Evolutionary conservation across 2,888 invertebrate genomes (phyloP), one percentile per base, ranked within the genome.

Genomic region (Bruchidius siliquastri): DNA sequence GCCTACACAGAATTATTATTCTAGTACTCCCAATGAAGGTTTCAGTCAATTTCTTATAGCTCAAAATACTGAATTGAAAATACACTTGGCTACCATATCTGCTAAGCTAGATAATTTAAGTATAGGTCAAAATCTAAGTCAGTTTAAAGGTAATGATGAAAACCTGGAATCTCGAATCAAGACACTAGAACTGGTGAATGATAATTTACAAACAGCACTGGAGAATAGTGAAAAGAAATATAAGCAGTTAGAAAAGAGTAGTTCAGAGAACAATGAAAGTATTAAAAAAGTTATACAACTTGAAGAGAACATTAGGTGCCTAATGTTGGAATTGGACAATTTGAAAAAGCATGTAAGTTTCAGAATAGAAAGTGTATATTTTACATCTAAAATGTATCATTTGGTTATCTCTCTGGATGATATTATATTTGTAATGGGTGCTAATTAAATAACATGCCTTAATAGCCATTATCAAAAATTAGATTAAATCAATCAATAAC

Each of bases 31-130:
- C n/a, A n/a, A n/a, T 77, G 87, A 89, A 69, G 87, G 87, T 76
- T 82, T 90, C 68, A 89, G 89, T 77, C 75, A 76, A 22, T 85
- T 91, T 78, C 86, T 91, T 75, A 82, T 91, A 71, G 86, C 90
- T 21, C 91, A 92, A 75, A 91, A 91, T 81, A 88, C 90, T 10
- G 92, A 93, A 83, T 84, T 92, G n/a, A 87, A 92, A 76, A 88
- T 92, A 85, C 89, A 90, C 77, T 85, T 92, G 76, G 86, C 88
- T n/a, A 90, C 91, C 81, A 87, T 92, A 77, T 87, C 90, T 22
- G 89, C 90, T 74, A 92, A 92, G 85, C 86, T 93, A 67, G 92
- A 92, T 80, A 88, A 87, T 77, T 85, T 92, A 22, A 80, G 90
- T 68, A 78, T 72, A 70, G 73, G 49, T n/a, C 32, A 32, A 10